Conservation (phyloP, 2,888 invertebrate species). For the Ormia ochracea region DNA sequence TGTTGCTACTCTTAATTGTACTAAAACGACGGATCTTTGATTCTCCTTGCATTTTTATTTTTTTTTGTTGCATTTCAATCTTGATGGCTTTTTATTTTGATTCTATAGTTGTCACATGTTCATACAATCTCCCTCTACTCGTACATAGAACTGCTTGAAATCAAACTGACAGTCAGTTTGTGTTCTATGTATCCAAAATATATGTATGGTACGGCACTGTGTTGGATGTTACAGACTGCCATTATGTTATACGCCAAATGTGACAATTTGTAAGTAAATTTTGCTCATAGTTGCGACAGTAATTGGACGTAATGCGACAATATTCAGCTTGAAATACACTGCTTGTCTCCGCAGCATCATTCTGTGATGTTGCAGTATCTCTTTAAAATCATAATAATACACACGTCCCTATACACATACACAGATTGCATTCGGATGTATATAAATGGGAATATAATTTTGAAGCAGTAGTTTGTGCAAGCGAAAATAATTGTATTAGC, state of each 20-base stretch:
- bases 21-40: slow-evolving; percentile 15
- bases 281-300: slow-evolving; percentile 75
- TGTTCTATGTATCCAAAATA: slow-evolving; percentile 7
- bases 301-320: slow-evolving; percentile 76
- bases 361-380: neutral
- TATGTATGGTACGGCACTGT: neutral
- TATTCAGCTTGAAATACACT: slow-evolving; percentile 65
- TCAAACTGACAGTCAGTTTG: slow-evolving; percentile 22
- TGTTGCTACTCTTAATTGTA: slow-evolving; percentile 10
- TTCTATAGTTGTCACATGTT: neutral
- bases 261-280: slow-evolving; percentile 70
- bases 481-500: neutral
- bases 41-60: slow-evolving; percentile 13
- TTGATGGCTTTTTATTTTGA: neutral
- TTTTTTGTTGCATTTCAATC: slow-evolving; percentile 6
- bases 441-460: neutral
- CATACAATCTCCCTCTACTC: neutral
- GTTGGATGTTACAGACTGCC: neutral
- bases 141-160: neutral
- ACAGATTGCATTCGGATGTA: too few relatives aligned
- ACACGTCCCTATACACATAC: neutral
- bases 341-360: neutral
- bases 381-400: neutral
- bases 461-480: neutral
- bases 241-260: slow-evolving; percentile 65